Base-by-base conservation (phyloP, 2,888 invertebrate species). In the Eulithis testata region DNA sequence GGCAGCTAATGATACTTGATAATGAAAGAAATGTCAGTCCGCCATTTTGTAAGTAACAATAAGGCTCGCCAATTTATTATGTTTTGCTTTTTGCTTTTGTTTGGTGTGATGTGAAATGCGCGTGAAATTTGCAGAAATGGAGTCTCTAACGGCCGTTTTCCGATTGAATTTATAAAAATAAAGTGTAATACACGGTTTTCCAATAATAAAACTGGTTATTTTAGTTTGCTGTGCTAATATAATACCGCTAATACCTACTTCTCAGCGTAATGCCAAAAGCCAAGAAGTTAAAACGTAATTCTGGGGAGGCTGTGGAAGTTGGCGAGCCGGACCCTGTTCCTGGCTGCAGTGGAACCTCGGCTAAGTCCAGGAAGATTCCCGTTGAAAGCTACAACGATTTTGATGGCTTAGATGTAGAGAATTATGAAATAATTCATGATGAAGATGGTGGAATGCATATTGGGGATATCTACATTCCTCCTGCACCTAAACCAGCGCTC, bases 381-480 rank as follows among this genome's bases (percentile, higher is more conserved):
- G 36, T 9, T 11, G 54, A n/a, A n/a, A 47, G 4, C 31, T 11
- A 8, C 11, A 59, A 14, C 43, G 59, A 12, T 27, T 14, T 8
- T 9, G 8, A 8, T 11, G 14, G 11, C 21, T 54, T 54, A 3
- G 66, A 73, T 44, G 57, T 70, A n/a, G 43, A 79, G 75, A 89
- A 89, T 51, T 81, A 88, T 44, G 90, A 90, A 65, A 88, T 93
- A 73, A 89, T 89, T 21, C 93, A 92, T 60, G 94, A 95, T 69
- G 95, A 95, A 75, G 96, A 96, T 83, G 97, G 96, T 40, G 96
- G 96, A 1, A 88, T 96, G 0, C 93, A 95, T 59, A 94, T 97
- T 53, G 97, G 96, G 7, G 97, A 96, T 67, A 97, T 98, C 73
- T 97, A 96, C 74, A 97, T 98, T 74, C 97, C 98, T 0, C 96